A percentile compares a stretch with the other conserved stretches of the same genome.
Conservation (phyloP, 2,888 invertebrate genomes). For the Hydriomena furcata region DNA sequence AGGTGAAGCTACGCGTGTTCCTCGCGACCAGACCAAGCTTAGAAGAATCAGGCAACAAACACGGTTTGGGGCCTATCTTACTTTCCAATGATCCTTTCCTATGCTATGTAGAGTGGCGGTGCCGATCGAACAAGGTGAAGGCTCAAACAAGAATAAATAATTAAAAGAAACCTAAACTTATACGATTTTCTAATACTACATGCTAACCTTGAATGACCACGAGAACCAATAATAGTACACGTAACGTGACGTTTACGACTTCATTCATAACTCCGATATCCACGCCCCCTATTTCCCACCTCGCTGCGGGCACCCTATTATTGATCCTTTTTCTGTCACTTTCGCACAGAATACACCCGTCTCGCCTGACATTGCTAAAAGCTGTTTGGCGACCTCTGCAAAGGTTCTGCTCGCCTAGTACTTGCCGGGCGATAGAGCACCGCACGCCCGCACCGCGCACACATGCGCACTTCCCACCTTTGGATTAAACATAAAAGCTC, state of each 20-base stretch:
- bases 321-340: conserved; percentile 28
- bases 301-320: conserved; percentile 22
- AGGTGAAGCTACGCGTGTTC: too few species aligned
- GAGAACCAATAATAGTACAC: conserved; percentile 16
- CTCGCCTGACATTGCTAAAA: conserved; percentile 5
- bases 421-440: conserved; percentile 73
- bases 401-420: conserved; percentile 65
- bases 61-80: too few species aligned
- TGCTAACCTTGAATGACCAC: conserved; percentile 17
- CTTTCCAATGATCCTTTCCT: too few species aligned
- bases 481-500: too few species aligned
- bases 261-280: conserved; percentile 37
- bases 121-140: too few species aligned
- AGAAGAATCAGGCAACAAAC: too few species aligned
- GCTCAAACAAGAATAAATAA: too few species aligned
- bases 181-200: neutral
- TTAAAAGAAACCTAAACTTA: too few species aligned
- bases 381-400: conserved; percentile 37
- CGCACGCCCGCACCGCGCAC: conserved; percentile 80
- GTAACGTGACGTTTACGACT: conserved; percentile 22
- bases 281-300: conserved; percentile 35
- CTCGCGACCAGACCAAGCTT: too few species aligned
- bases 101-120: too few species aligned
- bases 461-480: conserved; percentile 63
- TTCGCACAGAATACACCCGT: conserved; percentile 16